phyloP scores from a whole-genome alignment of 2,797 vertebrate species.

The Gymnoscopelus microlampas region DNA sequence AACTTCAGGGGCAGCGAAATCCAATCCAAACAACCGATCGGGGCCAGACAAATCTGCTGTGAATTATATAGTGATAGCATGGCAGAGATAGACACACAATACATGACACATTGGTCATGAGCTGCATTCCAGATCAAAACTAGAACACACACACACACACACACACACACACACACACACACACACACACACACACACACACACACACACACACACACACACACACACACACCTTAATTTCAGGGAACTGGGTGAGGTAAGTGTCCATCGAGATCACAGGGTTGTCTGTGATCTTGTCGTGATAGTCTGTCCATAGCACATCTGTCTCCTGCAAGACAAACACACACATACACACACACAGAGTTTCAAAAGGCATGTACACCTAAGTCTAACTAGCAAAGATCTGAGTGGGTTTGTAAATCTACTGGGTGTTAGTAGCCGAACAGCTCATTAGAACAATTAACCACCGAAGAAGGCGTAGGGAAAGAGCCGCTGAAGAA shows the following conservation, averaged over 20 bases:
- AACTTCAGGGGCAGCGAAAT: no score
- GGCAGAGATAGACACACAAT: background rate
- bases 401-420: no score
- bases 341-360: constrained; percentile 3
- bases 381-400: no score
- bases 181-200: constrained; percentile 1
- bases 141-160: background rate
- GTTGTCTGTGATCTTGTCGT: constrained; percentile 92
- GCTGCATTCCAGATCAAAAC: no score
- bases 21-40: background rate
- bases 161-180: background rate
- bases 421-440: no score
- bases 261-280: constrained; percentile 88
- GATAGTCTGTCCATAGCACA: constrained; percentile 92
- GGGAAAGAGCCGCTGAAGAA: no score
- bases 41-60: background rate
- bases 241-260: constrained; percentile 93
- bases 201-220: background rate
- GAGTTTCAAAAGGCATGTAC: no score
- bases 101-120: no score
- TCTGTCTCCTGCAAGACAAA: constrained; percentile 87
- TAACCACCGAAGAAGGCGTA: no score
- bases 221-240: constrained; percentile 87
- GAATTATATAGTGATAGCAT: no score
- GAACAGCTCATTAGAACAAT: no score